Percentiles rank a stretch among this genome's conserved stretches.
Evolutionary conservation across 2,888 invertebrate species (phyloP).

Genomic region (Isotomurus palustris): DNA sequence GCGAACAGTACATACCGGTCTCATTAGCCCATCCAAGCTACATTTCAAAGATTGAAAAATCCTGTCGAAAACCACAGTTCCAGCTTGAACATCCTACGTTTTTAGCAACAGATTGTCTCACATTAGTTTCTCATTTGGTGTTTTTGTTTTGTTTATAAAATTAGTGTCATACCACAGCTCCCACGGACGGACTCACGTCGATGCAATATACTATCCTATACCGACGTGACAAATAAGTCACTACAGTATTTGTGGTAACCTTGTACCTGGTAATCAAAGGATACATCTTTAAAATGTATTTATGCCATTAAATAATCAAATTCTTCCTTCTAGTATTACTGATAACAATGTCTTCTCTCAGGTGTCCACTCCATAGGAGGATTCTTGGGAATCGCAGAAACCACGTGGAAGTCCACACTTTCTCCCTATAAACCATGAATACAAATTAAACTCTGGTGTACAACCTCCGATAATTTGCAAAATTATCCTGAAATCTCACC

Average conservation of each 20-base stretch:
- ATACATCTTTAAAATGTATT: too few relatives aligned
- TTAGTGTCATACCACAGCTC: slow-evolving; percentile 64
- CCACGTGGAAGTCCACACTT: slow-evolving; percentile 57
- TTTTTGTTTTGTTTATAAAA: not conserved
- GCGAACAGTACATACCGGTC: slow-evolving; percentile 53
- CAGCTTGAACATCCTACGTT: slow-evolving; percentile 57
- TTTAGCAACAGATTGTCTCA: not conserved
- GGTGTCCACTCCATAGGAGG: slow-evolving; percentile 54
- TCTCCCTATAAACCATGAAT: not conserved
- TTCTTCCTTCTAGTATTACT: slow-evolving; percentile 27
- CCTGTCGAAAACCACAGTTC: slow-evolving; percentile 61
- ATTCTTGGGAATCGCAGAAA: slow-evolving; percentile 60
- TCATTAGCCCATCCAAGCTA: slow-evolving; percentile 57
- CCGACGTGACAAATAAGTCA: slow-evolving; percentile 65
- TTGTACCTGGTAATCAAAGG: slow-evolving; percentile 56
- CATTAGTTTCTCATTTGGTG: too few relatives aligned
- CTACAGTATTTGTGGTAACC: slow-evolving; percentile 57
- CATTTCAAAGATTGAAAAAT: slow-evolving; percentile 57
- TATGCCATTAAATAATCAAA: not conserved
- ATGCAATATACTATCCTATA: slow-evolving; percentile 70
- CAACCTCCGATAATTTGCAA: not conserved
- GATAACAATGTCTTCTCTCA: slow-evolving; percentile 51
- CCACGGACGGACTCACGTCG: slow-evolving; percentile 71
- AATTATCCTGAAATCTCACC: too few relatives aligned
- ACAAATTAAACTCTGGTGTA: not conserved